Evolutionary conservation across 2,113 vertebrate species (phyloP), one percentile per base, ranked within the genome.

Genomic region (Protomyctophum bolini): DNA sequence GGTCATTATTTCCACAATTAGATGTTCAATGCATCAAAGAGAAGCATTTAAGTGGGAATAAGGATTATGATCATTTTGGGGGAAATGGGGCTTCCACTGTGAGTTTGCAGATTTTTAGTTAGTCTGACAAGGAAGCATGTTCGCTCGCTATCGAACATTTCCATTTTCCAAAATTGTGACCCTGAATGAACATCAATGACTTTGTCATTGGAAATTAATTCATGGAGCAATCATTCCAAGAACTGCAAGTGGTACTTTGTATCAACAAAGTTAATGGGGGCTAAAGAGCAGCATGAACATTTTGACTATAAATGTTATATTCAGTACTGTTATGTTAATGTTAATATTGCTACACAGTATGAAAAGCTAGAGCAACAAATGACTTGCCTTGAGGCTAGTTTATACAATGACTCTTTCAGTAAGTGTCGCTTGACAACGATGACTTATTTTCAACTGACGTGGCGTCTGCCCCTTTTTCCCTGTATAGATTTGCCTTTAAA

Each of bases 1-100:
- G 57, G 14, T 62, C 66, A 29, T 15, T 8, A 6, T 67, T 29
- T 58, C 63, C 15, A 21, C 21, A 5, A 70, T 57, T 28, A 58
- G 54, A 61, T 50, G 12, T n/a, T 54, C 6, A 54, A n/a, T 2
- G 57, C 60, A 14, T 21, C 21, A 21, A 21, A 28, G 52, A 14
- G 54, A 29, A 14, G 7, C 3, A 49, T 59, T 72, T 65, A 11
- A 54, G 0, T 11, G 1, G 12, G 5, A 10, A n/a, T 6, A 58
- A 7, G 21, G 7, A 9, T 58, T 64, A 8, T 12, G 59, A 47
- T 11, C 15, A 28, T n/a, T 60, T 41, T 60, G 12, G 58, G 51
- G 33, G 33, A 41, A 41, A 41, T 41, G 33, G 33, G 33, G 33
- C 33, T 41, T 41, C 33, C 33, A 41, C 33, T 4, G 33, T 2